phyloP scores from a whole-genome alignment of 2,797 vertebrate genomes.

The Myripristis jacobus region DNA sequence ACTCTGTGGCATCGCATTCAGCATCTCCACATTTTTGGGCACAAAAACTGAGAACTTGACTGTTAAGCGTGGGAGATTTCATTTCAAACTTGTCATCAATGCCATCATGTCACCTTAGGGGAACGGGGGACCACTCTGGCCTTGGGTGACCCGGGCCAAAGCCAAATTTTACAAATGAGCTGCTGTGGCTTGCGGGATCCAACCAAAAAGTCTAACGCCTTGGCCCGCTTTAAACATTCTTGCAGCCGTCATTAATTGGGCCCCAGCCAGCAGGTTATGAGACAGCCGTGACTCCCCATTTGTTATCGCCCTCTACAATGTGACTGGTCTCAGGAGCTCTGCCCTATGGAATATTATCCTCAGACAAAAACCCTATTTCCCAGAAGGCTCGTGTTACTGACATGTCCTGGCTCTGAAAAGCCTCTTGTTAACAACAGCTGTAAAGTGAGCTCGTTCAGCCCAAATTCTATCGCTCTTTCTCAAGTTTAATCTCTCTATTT shows the following conservation, averaged over 20 bases:
- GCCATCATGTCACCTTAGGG: not conserved
- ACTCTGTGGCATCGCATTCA: not conserved
- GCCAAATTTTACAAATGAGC: not conserved
- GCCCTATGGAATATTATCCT: slow-evolving; percentile 77
- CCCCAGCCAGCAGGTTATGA: slow-evolving; percentile 48
- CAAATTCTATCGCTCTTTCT: slow-evolving; percentile 60
- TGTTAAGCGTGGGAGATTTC: no score
- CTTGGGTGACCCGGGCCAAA: not conserved
- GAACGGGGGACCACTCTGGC: not conserved
- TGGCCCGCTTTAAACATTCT: slow-evolving; percentile 38
- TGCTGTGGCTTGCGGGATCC: not conserved
- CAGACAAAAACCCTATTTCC: slow-evolving; percentile 74
- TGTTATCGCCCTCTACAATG: slow-evolving; percentile 46
- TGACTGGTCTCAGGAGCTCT: slow-evolving; percentile 59
- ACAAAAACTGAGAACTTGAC: no score
- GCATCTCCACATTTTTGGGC: no score
- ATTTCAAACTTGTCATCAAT: no score
- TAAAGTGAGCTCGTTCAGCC: slow-evolving; percentile 72
- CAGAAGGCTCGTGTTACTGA: slow-evolving; percentile 81
- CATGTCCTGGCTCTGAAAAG: slow-evolving; percentile 72
- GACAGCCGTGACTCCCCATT: slow-evolving; percentile 59
- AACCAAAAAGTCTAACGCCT: slow-evolving; percentile 20
- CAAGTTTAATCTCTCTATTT: slow-evolving; percentile 59
- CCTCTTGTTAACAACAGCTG: slow-evolving; percentile 75
- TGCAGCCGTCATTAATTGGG: slow-evolving; percentile 71